phyloP scores from a whole-genome alignment of 2,113 vertebrate genomes.

The Trogon surrucura region DNA sequence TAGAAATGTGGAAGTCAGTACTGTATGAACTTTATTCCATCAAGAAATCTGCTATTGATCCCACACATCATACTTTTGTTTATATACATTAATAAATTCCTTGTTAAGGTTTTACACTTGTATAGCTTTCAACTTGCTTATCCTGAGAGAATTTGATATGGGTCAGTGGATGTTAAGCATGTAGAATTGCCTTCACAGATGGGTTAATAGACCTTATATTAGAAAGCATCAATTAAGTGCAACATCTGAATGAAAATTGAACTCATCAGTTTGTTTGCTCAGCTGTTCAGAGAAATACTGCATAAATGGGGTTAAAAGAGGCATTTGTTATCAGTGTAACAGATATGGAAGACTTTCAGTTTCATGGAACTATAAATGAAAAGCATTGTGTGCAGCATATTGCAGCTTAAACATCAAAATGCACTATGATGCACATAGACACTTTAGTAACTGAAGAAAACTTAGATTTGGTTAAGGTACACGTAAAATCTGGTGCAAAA shows the following conservation, averaged over 20 bases:
- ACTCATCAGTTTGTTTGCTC: constrained; percentile 67
- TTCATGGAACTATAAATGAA: constrained; percentile 42
- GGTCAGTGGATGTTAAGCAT: background rate
- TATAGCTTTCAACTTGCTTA: constrained; percentile 19
- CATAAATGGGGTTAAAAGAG: constrained; percentile 53
- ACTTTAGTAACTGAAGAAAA: background rate
- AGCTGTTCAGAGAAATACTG: constrained; percentile 65
- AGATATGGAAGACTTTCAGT: constrained; percentile 20
- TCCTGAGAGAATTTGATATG: background rate
- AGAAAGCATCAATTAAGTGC: constrained; percentile 56
- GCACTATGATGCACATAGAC: background rate
- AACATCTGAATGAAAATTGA: constrained; percentile 70
- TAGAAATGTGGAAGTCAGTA: background rate
- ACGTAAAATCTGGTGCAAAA: constrained; percentile 4
- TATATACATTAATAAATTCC: constrained; percentile 26
- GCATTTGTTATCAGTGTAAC: constrained; percentile 39
- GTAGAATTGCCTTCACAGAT: constrained; percentile 6
- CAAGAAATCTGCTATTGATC: background rate
- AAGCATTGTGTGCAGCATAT: background rate
- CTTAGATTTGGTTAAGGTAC: background rate
- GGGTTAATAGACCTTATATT: constrained; percentile 40
- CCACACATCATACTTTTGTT: background rate
- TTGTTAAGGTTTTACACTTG: constrained; percentile 46
- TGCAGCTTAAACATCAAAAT: background rate
- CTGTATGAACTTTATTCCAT: background rate